phyloP scores from a whole-genome alignment of 2,888 invertebrate species.

The Julus scandinavius region DNA sequence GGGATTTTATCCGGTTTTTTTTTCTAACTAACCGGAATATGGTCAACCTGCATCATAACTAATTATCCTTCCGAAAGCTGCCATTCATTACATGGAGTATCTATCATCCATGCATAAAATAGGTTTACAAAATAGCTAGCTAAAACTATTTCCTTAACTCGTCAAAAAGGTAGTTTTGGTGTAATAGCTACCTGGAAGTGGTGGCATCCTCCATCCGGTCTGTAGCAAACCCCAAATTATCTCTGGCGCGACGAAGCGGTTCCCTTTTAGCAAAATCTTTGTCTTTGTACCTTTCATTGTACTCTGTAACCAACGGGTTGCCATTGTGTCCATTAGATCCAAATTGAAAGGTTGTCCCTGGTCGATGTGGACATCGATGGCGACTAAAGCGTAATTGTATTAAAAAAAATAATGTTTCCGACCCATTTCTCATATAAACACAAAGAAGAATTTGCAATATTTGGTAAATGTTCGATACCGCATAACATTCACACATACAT shows the following conservation, averaged over 20 bases:
- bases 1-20: not conserved
- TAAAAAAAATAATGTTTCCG: not conserved
- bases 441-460: not conserved
- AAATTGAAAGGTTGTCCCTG: slow-evolving; percentile 48
- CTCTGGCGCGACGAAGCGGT: slow-evolving; percentile 53
- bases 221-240: slow-evolving; percentile 47
- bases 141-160: not conserved
- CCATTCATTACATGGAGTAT: too few relatives aligned
- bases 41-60: not conserved
- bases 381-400: slow-evolving; percentile 11
- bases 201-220: slow-evolving; percentile 54
- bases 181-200: slow-evolving; percentile 49
- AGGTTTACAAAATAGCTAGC: not conserved
- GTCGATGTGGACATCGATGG: slow-evolving; percentile 55
- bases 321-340: slow-evolving; percentile 44
- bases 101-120: not conserved
- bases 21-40: not conserved
- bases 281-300: slow-evolving; percentile 53
- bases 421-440: not conserved
- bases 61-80: too few relatives aligned
- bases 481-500: too few relatives aligned
- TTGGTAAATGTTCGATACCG: too few relatives aligned
- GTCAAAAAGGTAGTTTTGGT: not conserved
- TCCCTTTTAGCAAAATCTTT: slow-evolving; percentile 44
- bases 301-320: slow-evolving; percentile 3